phyloP scores from a whole-genome alignment of 37 sponge, comb jelly and placozoan genomes.

The Oopsacas minuta region DNA sequence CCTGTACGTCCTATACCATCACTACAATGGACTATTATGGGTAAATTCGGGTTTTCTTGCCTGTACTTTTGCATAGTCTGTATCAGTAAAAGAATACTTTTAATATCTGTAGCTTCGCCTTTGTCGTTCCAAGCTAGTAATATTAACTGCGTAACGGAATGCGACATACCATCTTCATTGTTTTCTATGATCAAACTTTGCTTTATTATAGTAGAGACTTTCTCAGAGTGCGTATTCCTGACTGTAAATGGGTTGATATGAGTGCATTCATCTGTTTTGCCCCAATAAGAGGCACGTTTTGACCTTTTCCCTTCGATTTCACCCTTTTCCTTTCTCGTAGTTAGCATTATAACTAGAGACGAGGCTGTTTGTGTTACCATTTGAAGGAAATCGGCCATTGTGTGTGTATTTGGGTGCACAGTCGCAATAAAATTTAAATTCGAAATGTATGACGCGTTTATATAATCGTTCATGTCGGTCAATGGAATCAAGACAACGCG shows the following conservation, averaged over 20 bases:
- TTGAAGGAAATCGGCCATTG: not conserved
- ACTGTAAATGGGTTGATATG: not conserved
- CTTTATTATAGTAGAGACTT: not conserved
- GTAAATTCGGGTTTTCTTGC: not conserved
- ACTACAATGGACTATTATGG: conserved; percentile 2
- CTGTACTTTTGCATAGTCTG: not conserved
- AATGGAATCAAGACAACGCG: not conserved
- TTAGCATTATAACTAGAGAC: not conserved
- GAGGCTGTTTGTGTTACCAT: not conserved
- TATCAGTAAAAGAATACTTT: not conserved
- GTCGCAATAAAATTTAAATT: conserved; percentile 4
- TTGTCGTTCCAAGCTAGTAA: not conserved
- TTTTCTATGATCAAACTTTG: not conserved
- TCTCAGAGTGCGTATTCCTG: not conserved
- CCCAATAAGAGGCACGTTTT: not conserved
- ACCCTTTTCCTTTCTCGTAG: not conserved
- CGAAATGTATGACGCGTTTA: not conserved
- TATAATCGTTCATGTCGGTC: not conserved
- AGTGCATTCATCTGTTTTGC: not conserved
- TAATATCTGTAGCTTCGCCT: not conserved
- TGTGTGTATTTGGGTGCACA: not conserved
- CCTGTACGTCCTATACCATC: conserved; percentile 11
- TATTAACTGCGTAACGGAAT: not conserved
- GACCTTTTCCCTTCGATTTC: conserved; percentile 5
- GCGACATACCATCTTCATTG: not conserved